Percentiles rank a stretch among this genome's conserved stretches.
phyloP scores from a whole-genome alignment of 2,797 vertebrate species.

The Phrynocephalus vlangalii region DNA sequence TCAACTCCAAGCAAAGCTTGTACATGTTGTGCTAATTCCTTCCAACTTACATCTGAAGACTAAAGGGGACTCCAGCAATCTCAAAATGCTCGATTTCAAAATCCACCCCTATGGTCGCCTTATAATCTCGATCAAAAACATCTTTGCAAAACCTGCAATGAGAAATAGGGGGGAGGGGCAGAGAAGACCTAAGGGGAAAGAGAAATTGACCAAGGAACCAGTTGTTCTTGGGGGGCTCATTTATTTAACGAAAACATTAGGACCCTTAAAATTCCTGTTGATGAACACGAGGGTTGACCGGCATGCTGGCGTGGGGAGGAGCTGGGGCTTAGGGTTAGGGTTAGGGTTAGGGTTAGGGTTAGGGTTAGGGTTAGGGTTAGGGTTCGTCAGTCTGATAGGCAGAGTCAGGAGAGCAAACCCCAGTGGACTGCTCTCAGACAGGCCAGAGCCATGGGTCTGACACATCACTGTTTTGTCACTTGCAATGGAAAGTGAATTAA shows the following conservation, averaged over 20 bases:
- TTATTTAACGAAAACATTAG: neutral
- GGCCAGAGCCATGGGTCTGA: too few species aligned
- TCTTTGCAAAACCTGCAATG: constrained; percentile 89
- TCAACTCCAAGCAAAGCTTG: neutral
- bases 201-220: neutral
- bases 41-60: constrained; percentile 90
- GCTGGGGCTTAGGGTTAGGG: too few species aligned
- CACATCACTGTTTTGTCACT: too few species aligned
- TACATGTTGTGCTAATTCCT: constrained; percentile 17
- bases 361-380: too few species aligned
- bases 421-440: too few species aligned
- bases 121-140: constrained; percentile 90
- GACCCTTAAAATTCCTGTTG: neutral
- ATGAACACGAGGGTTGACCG: too few species aligned
- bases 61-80: constrained; percentile 86
- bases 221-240: neutral
- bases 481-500: too few species aligned
- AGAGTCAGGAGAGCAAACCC: too few species aligned
- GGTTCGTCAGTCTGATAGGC: too few species aligned
- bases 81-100: constrained; percentile 94
- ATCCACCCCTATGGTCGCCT: constrained; percentile 93
- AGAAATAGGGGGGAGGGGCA: constrained; percentile 2
- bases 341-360: too few species aligned
- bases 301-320: too few species aligned
- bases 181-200: neutral